These are phyloP conservation scores for Dinothrombium tinctorium DNA, from an alignment of 1,140 invertebrate species.

Conservation along the genomic window DNA sequence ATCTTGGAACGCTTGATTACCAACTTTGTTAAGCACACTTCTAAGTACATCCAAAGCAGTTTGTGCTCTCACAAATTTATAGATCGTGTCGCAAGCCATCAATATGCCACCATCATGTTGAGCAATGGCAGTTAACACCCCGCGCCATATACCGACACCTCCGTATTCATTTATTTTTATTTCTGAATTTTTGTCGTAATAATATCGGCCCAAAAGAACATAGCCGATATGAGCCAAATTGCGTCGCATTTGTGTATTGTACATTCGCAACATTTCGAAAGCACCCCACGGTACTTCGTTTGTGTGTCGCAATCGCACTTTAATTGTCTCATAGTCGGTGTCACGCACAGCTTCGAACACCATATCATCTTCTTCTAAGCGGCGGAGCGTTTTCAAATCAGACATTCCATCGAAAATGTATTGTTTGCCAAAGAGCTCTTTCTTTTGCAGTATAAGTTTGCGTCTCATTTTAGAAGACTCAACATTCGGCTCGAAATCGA, in stretches of 20 bases:
- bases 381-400: slow-evolving; percentile 8
- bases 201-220: slow-evolving; percentile 3
- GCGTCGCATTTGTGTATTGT: slow-evolving; percentile 4
- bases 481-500: slow-evolving; percentile 46
- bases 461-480: slow-evolving; percentile 36
- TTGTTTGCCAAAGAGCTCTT: slow-evolving; percentile 23
- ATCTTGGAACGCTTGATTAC: slow-evolving; percentile 1
- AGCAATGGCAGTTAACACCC: slow-evolving; percentile 42
- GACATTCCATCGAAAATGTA: slow-evolving; percentile 12
- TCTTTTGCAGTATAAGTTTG: slow-evolving; percentile 30
- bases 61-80: slow-evolving; percentile 38
- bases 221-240: slow-evolving; percentile 1
- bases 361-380: not conserved
- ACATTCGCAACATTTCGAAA: slow-evolving; percentile 6
- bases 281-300: not conserved
- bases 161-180: not conserved
- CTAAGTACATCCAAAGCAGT: slow-evolving; percentile 12
- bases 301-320: slow-evolving; percentile 7
- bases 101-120: slow-evolving; percentile 44
- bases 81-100: slow-evolving; percentile 43
- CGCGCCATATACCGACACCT: slow-evolving; percentile 16
- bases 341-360: too few relatives aligned
- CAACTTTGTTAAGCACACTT: not conserved
- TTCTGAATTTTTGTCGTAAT: not conserved
- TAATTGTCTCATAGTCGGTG: not conserved